A percentile compares a stretch with the other conserved stretches of the same genome.
Conservation (phyloP, 2,113 vertebrate genomes). For the Stegostoma tigrinum region DNA sequence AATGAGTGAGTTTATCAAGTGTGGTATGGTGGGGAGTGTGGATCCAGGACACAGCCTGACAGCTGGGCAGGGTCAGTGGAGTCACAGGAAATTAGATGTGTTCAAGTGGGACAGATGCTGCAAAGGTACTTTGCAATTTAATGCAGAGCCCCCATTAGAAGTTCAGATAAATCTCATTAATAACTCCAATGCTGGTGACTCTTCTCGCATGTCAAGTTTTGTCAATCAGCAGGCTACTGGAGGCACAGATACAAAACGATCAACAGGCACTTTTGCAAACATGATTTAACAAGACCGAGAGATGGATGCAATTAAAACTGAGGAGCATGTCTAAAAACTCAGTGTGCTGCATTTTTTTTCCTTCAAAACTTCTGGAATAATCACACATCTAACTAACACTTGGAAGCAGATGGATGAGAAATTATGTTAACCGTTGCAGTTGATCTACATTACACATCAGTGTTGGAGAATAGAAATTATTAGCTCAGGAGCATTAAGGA, state of each 20-base stretch:
- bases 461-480: background rate
- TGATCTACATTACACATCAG: too few relatives aligned
- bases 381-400: background rate
- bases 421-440: background rate
- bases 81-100: constrained; percentile 24
- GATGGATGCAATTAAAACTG: background rate
- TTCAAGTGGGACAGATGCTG: background rate
- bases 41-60: background rate
- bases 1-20: background rate
- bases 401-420: background rate
- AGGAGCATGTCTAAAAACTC: background rate
- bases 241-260: background rate
- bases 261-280: background rate
- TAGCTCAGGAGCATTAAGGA: background rate
- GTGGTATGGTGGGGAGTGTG: background rate
- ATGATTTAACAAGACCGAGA: background rate
- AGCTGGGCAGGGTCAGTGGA: background rate
- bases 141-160: background rate
- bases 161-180: background rate
- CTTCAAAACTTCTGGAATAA: background rate
- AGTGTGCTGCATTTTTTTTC: too few relatives aligned
- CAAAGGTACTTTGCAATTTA: background rate
- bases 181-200: background rate
- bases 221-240: background rate
- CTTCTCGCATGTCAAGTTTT: background rate